Conservation (phyloP, 2,888 invertebrate species). For the Ernsta delagoae region DNA sequence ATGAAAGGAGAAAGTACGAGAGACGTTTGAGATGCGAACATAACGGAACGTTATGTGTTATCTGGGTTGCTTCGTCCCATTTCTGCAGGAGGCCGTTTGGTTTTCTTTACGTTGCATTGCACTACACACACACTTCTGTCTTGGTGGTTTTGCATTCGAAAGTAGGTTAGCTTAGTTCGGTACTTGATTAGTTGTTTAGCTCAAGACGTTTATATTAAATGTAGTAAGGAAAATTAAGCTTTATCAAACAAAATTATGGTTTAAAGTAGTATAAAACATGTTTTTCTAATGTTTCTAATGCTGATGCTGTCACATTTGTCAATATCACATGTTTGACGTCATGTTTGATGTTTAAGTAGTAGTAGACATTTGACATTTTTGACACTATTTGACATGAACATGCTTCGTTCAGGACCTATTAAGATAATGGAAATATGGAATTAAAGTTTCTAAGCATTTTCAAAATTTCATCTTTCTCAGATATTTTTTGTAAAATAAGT, state of each 20-base stretch:
- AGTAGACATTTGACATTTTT: too few species aligned
- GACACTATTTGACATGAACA: too few species aligned
- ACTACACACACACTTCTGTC: too few species aligned
- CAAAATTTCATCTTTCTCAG: too few species aligned
- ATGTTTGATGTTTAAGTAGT: background rate
- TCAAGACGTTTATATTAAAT: background rate
- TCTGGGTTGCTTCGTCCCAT: constrained; percentile 4
- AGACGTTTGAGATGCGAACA: constrained; percentile 16
- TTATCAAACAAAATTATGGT: background rate
- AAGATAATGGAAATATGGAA: too few species aligned
- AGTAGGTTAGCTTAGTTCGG: background rate
- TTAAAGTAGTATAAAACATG: too few species aligned
- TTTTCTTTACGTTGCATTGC: background rate
- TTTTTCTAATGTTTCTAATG: too few species aligned
- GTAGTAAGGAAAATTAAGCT: background rate
- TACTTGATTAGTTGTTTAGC: background rate
- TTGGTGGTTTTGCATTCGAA: background rate
- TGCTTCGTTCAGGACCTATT: too few species aligned
- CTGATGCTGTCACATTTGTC: background rate
- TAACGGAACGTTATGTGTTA: constrained; percentile 34
- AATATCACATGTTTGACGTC: background rate
- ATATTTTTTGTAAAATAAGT: too few species aligned
- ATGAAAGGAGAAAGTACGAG: constrained; percentile 18
- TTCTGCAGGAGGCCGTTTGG: background rate
- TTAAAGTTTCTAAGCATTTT: too few species aligned